phyloP scores from a whole-genome alignment of 2,888 invertebrate species.

The Plebejus anna region DNA sequence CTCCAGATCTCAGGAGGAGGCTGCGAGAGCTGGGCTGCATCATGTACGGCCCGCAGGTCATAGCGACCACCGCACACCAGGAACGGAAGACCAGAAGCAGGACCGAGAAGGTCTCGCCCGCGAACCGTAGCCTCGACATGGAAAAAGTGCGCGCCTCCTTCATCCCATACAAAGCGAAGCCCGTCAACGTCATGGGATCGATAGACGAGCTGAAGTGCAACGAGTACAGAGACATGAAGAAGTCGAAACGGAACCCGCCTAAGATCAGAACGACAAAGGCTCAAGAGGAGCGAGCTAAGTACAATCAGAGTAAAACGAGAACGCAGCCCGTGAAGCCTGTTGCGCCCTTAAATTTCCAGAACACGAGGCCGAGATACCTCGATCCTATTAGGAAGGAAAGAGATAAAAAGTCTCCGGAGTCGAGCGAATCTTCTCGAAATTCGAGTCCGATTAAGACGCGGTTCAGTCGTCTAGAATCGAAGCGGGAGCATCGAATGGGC shows the following conservation, averaged over 20 bases:
- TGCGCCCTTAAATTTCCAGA: conserved; percentile 51
- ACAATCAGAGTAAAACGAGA: conserved; percentile 56
- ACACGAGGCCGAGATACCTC: conserved; percentile 81
- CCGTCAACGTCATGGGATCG: conserved; percentile 42
- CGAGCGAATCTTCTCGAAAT: conserved; percentile 84
- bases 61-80: conserved; percentile 41
- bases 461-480: conserved; percentile 51
- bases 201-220: conserved; percentile 43
- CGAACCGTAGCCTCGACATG: conserved; percentile 51
- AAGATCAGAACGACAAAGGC: conserved; percentile 66
- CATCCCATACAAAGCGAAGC: conserved; percentile 58
- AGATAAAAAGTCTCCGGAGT: conserved; percentile 55
- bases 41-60: conserved; percentile 49
- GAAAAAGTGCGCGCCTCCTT: conserved; percentile 61
- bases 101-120: conserved; percentile 33
- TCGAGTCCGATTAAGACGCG: conserved; percentile 82
- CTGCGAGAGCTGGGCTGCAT: conserved; percentile 61
- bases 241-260: conserved; percentile 44
- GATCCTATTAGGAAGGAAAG: conserved; percentile 65
- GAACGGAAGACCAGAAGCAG: conserved; percentile 46
- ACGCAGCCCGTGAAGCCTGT: conserved; percentile 42
- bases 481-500: conserved; percentile 54
- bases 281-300: conserved; percentile 66
- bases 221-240: conserved; percentile 46
- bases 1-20: conserved; percentile 56